phyloP scores from a whole-genome alignment of 2,797 vertebrate genomes.

The Pangasius djambal region DNA sequence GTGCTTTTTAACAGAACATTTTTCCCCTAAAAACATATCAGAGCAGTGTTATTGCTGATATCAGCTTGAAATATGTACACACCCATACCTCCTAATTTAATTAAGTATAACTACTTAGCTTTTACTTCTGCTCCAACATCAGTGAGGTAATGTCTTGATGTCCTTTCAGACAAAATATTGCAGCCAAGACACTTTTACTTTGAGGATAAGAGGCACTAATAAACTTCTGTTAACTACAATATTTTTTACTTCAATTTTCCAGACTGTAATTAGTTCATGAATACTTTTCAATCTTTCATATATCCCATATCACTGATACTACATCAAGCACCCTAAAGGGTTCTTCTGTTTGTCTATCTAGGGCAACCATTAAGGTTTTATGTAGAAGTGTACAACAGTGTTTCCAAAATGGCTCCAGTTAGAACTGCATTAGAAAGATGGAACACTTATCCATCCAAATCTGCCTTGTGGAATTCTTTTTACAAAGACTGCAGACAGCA shows the following conservation, averaged over 20 bases:
- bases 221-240: slow-evolving; percentile 47
- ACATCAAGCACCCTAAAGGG: not conserved
- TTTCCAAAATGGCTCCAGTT: not conserved
- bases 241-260: not conserved
- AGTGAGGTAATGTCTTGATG: slow-evolving; percentile 76
- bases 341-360: not conserved
- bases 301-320: not conserved
- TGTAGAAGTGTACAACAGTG: too few relatives aligned
- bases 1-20: slow-evolving; percentile 58
- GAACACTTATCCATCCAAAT: not conserved
- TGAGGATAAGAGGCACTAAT: slow-evolving; percentile 41
- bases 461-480: not conserved
- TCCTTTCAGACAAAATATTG: slow-evolving; percentile 62
- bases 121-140: slow-evolving; percentile 61
- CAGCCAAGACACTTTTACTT: slow-evolving; percentile 13
- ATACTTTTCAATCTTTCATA: not conserved
- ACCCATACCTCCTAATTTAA: slow-evolving; percentile 61
- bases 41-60: slow-evolving; percentile 43
- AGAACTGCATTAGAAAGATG: not conserved
- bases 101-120: slow-evolving; percentile 76
- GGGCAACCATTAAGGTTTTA: not conserved
- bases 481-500: not conserved
- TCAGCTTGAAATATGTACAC: slow-evolving; percentile 64
- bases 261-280: slow-evolving; percentile 1
- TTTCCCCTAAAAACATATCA: slow-evolving; percentile 55